Evolutionary conservation across 2,888 invertebrate species (phyloP), one percentile per base, ranked within the genome.

Genomic region (Orthosia incerta): DNA sequence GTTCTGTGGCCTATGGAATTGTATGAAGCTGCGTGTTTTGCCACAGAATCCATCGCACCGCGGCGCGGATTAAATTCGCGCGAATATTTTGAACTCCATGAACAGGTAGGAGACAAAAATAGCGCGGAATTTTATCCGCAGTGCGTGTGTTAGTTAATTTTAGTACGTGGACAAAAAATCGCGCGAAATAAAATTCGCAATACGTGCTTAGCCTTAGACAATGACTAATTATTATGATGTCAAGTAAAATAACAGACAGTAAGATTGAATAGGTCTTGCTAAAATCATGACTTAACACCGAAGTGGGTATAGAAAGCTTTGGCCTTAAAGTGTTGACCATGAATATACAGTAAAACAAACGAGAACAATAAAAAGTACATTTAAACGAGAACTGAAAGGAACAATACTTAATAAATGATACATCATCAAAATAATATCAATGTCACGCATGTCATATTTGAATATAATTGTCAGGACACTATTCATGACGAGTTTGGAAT

Each of bases 391-490:
- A 2, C n/a, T 61, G 56, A 57, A 68, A 55, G 51, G 61, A 83
- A 84, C 76, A 80, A 81, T 81, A 71, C 67, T 48, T 56, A 61
- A 84, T 71, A 75, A 68, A 81, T 84, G 81, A 76, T 64, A 74
- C 80, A 80, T 75, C 78, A 78, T 79, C 56, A 74, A 55, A 84
- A 79, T 77, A 74, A 74, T 78, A 82, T 80, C 83, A 80, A 78
- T 86, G 83, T 80, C 85, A 82, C 64, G 83, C 71, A 26, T 74
- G 71, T 73, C 61, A 15, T 65, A 87, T 87, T 87, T 81, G 86
- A 86, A 87, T 87, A 87, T 76, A 87, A 86, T 87, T 71, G 80
- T 71, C 50, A 83, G 57, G 56, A 57, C 46, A 71, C 60, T 66
- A 80, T 82, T 67, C 11, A 55, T 59, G 50, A 23, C 16, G 39